Percentiles rank a stretch among this genome's conserved stretches.
Conservation (phyloP, 2,888 invertebrate genomes). For the Hyles lineata region DNA sequence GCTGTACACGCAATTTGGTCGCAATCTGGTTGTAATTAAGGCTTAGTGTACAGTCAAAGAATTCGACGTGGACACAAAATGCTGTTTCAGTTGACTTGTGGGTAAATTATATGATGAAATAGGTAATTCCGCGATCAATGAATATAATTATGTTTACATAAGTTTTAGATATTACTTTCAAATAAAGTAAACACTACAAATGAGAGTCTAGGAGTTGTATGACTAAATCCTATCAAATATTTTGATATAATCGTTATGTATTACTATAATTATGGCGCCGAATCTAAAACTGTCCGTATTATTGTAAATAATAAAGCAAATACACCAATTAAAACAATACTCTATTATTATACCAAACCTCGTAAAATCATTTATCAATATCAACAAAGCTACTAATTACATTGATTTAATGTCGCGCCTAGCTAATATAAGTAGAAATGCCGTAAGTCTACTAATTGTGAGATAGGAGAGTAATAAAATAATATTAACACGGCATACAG, state of each 20-base stretch:
- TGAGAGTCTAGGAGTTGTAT: too few relatives aligned
- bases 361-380: not conserved
- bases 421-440: slow-evolving; percentile 13
- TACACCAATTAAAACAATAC: not conserved
- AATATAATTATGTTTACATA: not conserved
- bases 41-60: slow-evolving; percentile 39
- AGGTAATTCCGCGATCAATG: not conserved
- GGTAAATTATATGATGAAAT: slow-evolving; percentile 48
- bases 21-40: slow-evolving; percentile 44
- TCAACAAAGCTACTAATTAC: not conserved
- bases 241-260: too few relatives aligned
- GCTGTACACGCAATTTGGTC: slow-evolving; percentile 54
- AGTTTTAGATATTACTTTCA: not conserved
- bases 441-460: slow-evolving; percentile 14
- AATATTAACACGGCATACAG: slow-evolving; percentile 33
- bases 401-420: not conserved
- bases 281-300: too few relatives aligned
- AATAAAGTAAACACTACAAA: not conserved
- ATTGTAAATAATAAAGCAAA: not conserved
- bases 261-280: too few relatives aligned
- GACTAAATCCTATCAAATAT: too few relatives aligned
- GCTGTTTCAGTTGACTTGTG: slow-evolving; percentile 52
- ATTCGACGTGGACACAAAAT: slow-evolving; percentile 58
- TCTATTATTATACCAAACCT: not conserved
- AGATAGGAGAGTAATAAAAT: slow-evolving; percentile 27